Conservation (phyloP, 1,140 invertebrate species). For the Drosophila lacertosa region DNA sequence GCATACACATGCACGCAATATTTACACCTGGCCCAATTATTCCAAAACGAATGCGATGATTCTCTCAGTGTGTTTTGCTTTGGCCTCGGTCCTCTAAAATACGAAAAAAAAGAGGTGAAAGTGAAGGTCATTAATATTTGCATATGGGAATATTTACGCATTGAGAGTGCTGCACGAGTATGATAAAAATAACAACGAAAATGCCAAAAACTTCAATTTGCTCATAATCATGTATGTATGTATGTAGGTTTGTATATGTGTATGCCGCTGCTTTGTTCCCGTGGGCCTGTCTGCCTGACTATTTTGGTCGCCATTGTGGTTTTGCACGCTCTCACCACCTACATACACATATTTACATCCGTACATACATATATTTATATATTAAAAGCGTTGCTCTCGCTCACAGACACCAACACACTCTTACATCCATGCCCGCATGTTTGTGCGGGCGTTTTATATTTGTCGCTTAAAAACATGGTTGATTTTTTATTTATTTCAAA, state of each 20-base stretch:
- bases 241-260: constrained; percentile 4
- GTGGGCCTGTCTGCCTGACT: constrained; percentile 44
- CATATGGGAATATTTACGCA: constrained; percentile 74
- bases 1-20: neutral
- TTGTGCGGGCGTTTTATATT: constrained; percentile 28
- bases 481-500: constrained; percentile 45
- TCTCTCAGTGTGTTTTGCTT: constrained; percentile 19
- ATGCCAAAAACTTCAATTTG: constrained; percentile 50
- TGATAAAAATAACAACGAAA: constrained; percentile 44
- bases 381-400: constrained; percentile 37
- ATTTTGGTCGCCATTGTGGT: constrained; percentile 64
- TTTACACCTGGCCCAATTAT: neutral
- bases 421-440: constrained; percentile 17
- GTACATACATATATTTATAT: too few species aligned
- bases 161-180: constrained; percentile 26
- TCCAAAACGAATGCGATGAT: constrained; percentile 6
- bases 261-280: constrained; percentile 28
- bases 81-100: constrained; percentile 26
- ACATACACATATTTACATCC: constrained; percentile 21
- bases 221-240: neutral
- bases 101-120: constrained; percentile 64
- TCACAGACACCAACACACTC: constrained; percentile 1
- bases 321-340: constrained; percentile 49
- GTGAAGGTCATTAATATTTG: constrained; percentile 81
- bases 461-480: constrained; percentile 39